Evolutionary conservation across 1,140 invertebrate genomes (phyloP).

Genomic region (Diachasma alloeum): DNA sequence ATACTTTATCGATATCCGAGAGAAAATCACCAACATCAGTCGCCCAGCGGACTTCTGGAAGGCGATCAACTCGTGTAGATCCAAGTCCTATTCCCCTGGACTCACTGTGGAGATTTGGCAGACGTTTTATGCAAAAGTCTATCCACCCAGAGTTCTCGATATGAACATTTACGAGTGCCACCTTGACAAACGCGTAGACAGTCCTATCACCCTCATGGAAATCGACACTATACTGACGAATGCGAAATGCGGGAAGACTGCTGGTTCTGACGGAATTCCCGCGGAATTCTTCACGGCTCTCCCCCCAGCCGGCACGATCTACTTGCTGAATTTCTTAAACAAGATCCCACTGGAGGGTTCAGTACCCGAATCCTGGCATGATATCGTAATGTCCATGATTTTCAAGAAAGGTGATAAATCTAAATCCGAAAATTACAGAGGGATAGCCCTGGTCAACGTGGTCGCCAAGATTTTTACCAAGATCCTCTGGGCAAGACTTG

Average conservation of each 20-base stretch:
- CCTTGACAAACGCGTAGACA: no score
- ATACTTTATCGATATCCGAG: not conserved
- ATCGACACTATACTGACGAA: not conserved
- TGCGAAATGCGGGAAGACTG: constrained; percentile 22
- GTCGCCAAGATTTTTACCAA: constrained; percentile 35
- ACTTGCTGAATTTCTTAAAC: constrained; percentile 14
- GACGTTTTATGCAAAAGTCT: not conserved
- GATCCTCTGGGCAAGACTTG: constrained; percentile 37
- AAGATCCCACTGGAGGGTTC: not conserved
- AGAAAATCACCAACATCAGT: not conserved
- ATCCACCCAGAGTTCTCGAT: not conserved
- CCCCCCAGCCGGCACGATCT: not conserved
- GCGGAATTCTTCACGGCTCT: constrained; percentile 25
- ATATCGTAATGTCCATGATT: constrained; percentile 3
- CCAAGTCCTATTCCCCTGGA: not conserved
- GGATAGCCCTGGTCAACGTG: constrained; percentile 36
- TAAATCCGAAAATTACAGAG: constrained; percentile 39
- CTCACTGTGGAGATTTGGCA: not conserved
- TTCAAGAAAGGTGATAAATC: constrained; percentile 35
- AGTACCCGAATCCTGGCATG: constrained; percentile 12
- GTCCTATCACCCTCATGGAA: no score
- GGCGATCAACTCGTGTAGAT: not conserved
- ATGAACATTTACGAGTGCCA: not conserved
- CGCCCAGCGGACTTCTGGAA: not conserved
- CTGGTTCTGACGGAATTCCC: constrained; percentile 25